phyloP scores from a whole-genome alignment of 2,888 invertebrate genomes.

The Callimorpha dominula region DNA sequence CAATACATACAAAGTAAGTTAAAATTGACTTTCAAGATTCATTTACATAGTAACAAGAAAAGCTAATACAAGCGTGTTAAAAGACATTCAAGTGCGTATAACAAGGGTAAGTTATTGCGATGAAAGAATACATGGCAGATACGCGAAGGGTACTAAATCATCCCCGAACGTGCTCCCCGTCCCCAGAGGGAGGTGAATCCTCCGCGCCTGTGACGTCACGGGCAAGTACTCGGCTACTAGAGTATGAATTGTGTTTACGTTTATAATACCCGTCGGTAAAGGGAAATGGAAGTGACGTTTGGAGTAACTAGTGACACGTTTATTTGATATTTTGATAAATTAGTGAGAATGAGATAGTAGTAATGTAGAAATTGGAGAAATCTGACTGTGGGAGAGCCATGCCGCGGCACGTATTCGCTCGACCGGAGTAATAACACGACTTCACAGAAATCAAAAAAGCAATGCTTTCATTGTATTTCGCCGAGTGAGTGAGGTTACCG shows the following conservation, averaged over 20 bases:
- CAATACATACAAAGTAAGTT: too few relatives aligned
- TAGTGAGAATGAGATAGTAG: too few relatives aligned
- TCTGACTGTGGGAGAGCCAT: too few relatives aligned
- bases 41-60: too few relatives aligned
- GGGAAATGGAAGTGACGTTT: constrained; percentile 1
- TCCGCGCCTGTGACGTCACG: constrained; percentile 36
- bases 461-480: too few relatives aligned
- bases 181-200: constrained; percentile 40
- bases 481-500: too few relatives aligned
- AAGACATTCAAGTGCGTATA: not conserved
- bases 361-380: too few relatives aligned
- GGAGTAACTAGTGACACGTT: not conserved
- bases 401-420: too few relatives aligned
- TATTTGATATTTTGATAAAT: not conserved
- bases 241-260: constrained; percentile 28
- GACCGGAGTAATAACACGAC: too few relatives aligned
- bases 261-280: constrained; percentile 11
- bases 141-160: constrained; percentile 39
- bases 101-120: constrained; percentile 14
- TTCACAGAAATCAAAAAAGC: too few relatives aligned
- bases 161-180: constrained; percentile 35
- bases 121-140: constrained; percentile 30
- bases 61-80: not conserved
- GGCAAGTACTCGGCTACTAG: constrained; percentile 12
- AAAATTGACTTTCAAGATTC: too few relatives aligned